A percentile compares a stretch with the other conserved stretches of the same genome.
Evolutionary conservation across 2,113 vertebrate genomes (phyloP).

Genomic region (Pheucticus melanocephalus): DNA sequence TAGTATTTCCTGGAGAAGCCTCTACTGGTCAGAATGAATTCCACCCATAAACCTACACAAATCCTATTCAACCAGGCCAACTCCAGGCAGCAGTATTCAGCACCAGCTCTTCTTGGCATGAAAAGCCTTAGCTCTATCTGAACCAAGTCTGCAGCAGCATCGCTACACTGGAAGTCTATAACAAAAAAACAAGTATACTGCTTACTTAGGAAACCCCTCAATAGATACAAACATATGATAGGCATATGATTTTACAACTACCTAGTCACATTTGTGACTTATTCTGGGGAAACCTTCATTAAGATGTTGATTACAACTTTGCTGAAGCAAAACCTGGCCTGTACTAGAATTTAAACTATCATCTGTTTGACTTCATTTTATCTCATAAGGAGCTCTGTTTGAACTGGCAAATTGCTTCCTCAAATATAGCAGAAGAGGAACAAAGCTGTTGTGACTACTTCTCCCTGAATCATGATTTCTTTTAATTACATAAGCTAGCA

Average conservation of each 20-base stretch:
- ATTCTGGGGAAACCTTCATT: not conserved
- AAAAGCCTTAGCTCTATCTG: not conserved
- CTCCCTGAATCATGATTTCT: not conserved
- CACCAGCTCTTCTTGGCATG: not conserved
- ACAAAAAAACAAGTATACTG: not conserved
- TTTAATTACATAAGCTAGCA: not conserved
- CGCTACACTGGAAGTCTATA: not conserved
- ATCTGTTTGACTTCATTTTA: not conserved
- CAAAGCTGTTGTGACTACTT: not conserved
- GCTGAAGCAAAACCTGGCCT: not conserved
- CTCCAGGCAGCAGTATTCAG: not conserved
- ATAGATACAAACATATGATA: not conserved
- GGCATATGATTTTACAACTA: not conserved
- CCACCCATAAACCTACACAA: not conserved
- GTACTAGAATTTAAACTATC: not conserved
- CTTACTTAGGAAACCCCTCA: not conserved
- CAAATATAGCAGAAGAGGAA: not conserved
- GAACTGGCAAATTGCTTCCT: not conserved
- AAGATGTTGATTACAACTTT: not conserved
- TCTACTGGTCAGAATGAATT: not conserved
- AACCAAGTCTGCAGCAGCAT: not conserved
- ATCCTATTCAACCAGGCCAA: not conserved
- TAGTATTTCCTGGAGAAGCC: not conserved
- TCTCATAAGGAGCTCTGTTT: not conserved
- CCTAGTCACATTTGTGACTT: not conserved